A percentile compares a stretch with the other conserved stretches of the same genome.
Conservation (phyloP, 2,113 vertebrate genomes). For the Aepyceros melampus region DNA sequence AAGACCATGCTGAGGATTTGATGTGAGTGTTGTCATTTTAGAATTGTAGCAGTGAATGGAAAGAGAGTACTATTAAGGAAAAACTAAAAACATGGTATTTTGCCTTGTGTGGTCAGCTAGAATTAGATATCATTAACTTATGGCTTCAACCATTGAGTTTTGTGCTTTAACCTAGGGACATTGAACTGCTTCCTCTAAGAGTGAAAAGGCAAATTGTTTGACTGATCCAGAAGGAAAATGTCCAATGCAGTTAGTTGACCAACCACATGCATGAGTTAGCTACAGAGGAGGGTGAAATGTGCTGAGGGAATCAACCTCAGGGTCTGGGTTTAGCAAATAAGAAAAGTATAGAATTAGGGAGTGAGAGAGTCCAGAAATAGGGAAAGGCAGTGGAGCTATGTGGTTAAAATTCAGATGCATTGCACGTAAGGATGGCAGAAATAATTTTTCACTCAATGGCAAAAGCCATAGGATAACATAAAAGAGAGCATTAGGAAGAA, state of each 20-base stretch:
- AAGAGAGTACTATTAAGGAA: neutral
- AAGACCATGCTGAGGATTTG: neutral
- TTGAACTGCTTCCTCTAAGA: neutral
- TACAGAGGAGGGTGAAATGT: neutral
- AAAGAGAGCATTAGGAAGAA: neutral
- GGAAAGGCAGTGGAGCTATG: neutral
- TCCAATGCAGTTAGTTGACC: neutral
- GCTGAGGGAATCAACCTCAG: neutral
- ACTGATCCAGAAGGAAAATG: neutral
- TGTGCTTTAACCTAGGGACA: neutral
- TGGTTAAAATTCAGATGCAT: neutral
- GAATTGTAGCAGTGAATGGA: neutral
- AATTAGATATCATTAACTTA: neutral
- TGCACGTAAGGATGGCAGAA: neutral
- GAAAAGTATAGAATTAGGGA: neutral
- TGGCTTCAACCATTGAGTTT: neutral
- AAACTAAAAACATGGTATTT: neutral
- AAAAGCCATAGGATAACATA: neutral
- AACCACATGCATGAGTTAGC: neutral
- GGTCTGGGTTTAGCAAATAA: neutral
- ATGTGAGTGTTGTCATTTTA: neutral
- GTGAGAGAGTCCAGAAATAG: neutral
- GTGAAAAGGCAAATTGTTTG: neutral
- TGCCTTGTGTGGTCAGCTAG: neutral
- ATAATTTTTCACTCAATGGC: neutral